phyloP scores from a whole-genome alignment of 2,113 vertebrate species.

The Xiphias gladius region DNA sequence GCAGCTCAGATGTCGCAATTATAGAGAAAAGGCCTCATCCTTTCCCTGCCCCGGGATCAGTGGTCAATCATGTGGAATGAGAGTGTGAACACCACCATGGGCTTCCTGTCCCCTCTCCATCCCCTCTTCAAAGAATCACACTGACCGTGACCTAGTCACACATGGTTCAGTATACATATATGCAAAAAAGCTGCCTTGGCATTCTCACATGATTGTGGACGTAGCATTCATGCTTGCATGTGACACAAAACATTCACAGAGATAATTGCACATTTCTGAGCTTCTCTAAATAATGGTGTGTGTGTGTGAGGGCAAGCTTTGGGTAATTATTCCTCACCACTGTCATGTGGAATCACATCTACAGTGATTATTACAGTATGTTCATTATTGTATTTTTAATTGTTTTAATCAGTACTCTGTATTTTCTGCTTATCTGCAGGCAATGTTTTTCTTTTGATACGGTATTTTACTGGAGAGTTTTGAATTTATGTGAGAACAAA shows the following conservation, averaged over 20 bases:
- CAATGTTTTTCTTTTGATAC: neutral
- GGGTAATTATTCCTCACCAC: neutral
- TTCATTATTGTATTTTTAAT: neutral
- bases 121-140: conserved; percentile 37
- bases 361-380: neutral
- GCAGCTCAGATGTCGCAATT: conserved; percentile 44
- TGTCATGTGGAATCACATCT: neutral
- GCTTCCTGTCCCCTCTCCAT: conserved; percentile 52
- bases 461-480: neutral
- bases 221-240: neutral
- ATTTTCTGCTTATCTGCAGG: neutral
- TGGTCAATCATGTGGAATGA: conserved; percentile 34
- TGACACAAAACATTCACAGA: conserved; percentile 8
- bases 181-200: conserved; percentile 27
- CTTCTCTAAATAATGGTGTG: neutral
- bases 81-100: conserved; percentile 26
- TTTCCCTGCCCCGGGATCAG: conserved; percentile 31
- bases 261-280: neutral
- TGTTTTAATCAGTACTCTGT: neutral
- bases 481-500: neutral
- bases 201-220: neutral
- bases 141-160: conserved; percentile 48
- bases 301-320: neutral
- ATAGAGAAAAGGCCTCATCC: conserved; percentile 23
- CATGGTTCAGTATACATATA: neutral